Percentiles rank a stretch among this genome's conserved stretches.
Conservation (phyloP, 2,888 invertebrate species). For the Syrphus vitripennis region DNA sequence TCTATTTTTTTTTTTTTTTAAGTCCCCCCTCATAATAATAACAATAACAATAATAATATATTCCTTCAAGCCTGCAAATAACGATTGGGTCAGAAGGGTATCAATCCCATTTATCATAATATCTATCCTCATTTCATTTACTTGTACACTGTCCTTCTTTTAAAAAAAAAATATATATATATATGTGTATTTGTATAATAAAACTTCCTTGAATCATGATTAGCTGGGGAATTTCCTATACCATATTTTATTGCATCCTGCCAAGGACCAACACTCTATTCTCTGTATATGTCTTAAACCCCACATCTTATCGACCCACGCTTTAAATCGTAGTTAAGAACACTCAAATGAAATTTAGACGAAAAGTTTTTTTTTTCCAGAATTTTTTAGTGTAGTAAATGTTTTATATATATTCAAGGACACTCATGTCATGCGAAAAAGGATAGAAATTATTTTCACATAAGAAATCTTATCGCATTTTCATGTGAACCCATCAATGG, state of each 20-base stretch:
- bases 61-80: slow-evolving; percentile 56
- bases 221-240: slow-evolving; percentile 7
- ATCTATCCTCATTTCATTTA: slow-evolving; percentile 58
- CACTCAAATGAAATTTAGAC: slow-evolving; percentile 49
- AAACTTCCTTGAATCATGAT: background rate
- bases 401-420: slow-evolving; percentile 35
- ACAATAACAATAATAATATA: slow-evolving; percentile 32
- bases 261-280: slow-evolving; percentile 2
- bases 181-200: too few species aligned
- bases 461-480: slow-evolving; percentile 64
- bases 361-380: background rate
- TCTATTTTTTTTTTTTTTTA: slow-evolving; percentile 32
- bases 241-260: slow-evolving; percentile 53
- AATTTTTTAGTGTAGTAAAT: slow-evolving; percentile 5
- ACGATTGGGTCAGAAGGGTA: slow-evolving; percentile 65
- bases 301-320: slow-evolving; percentile 30
- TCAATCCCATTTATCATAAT: slow-evolving; percentile 58
- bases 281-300: background rate
- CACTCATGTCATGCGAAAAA: slow-evolving; percentile 42
- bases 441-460: slow-evolving; percentile 64
- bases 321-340: slow-evolving; percentile 59
- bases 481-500: slow-evolving; percentile 52
- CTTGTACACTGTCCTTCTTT: slow-evolving; percentile 34
- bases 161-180: background rate
- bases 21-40: slow-evolving; percentile 9